Evolutionary conservation across 2,888 invertebrate species (phyloP).

Genomic region (Tanypteryx hageni): DNA sequence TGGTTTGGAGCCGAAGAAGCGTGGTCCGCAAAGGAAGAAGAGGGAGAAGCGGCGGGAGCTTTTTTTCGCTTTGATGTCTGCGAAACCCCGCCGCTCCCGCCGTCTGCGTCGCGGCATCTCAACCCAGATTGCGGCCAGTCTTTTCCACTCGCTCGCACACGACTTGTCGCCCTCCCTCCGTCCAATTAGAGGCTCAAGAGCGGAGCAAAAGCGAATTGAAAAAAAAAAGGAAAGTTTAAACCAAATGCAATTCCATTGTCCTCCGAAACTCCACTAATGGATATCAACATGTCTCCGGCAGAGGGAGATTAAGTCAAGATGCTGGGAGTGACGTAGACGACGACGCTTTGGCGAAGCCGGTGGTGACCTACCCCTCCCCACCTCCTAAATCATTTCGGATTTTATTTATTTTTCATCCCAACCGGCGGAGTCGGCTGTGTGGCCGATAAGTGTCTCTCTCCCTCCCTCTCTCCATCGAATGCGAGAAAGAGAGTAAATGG

Average conservation of each 20-base stretch:
- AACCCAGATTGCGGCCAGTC: neutral
- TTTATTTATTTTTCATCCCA: neutral
- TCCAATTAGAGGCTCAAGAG: slow-evolving; percentile 34
- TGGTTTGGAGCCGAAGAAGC: neutral
- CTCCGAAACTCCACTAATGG: slow-evolving; percentile 47
- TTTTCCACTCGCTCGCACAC: neutral
- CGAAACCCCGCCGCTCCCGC: neutral
- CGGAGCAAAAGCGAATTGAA: neutral
- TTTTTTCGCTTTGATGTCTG: slow-evolving; percentile 53
- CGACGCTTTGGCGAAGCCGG: neutral
- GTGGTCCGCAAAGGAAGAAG: neutral
- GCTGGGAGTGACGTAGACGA: neutral
- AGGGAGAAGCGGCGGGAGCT: neutral
- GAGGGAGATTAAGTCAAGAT: slow-evolving; percentile 16
- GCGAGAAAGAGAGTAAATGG: neutral
- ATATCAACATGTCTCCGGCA: slow-evolving; percentile 6
- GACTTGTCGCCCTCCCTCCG: neutral
- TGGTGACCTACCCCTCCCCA: neutral
- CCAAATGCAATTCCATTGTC: slow-evolving; percentile 58
- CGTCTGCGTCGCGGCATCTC: neutral
- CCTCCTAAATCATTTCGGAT: neutral
- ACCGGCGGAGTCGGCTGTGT: neutral
- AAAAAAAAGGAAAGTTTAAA: slow-evolving; percentile 29
- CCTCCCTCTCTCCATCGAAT: neutral
- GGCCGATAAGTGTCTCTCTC: neutral